These are phyloP conservation scores for Agapostemon virescens DNA, from an alignment of 2,888 invertebrate genomes.

Conservation along the genomic window DNA sequence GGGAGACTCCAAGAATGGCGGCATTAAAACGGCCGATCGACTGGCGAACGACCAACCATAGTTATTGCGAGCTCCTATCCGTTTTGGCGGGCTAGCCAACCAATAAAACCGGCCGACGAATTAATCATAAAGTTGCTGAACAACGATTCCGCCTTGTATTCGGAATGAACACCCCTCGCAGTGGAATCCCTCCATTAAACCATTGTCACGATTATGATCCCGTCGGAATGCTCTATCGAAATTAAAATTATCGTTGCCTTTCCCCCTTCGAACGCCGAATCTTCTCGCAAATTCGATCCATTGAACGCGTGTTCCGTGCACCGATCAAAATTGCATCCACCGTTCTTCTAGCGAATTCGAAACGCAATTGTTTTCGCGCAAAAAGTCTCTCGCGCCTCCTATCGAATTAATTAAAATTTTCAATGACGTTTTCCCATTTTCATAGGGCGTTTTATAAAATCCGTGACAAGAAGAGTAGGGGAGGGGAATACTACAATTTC, in stretches of 20 bases:
- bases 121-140: conserved; percentile 21
- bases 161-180: neutral
- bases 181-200: neutral
- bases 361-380: neutral
- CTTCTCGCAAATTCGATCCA: neutral
- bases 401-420: neutral
- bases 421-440: neutral
- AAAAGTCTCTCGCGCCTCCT: neutral
- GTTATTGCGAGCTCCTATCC: conserved; percentile 11
- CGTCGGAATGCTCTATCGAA: neutral
- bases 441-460: neutral
- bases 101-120: conserved; percentile 8
- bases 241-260: neutral
- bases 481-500: too few relatives aligned
- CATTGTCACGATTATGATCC: neutral
- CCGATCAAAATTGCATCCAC: neutral
- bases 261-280: neutral
- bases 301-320: neutral
- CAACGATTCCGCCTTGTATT: neutral
- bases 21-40: conserved; percentile 18
- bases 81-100: neutral
- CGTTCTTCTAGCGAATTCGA: neutral
- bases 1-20: neutral
- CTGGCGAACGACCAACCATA: conserved; percentile 16
- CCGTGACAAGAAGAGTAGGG: neutral